Evolutionary conservation across 2,888 invertebrate species (phyloP).

Genomic region (Drosophila picticornis): DNA sequence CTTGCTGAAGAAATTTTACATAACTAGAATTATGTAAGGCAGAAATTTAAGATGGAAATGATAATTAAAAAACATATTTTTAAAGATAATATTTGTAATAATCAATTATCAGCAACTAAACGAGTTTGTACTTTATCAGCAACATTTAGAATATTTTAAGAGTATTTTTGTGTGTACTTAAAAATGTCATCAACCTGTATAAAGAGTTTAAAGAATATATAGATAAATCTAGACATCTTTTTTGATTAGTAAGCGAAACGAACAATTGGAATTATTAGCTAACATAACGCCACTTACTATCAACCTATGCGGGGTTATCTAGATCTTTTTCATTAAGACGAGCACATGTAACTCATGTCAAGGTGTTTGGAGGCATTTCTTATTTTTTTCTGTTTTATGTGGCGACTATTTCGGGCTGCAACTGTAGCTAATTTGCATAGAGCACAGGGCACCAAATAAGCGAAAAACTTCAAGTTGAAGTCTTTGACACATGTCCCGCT

Average conservation of each 20-base stretch:
- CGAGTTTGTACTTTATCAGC: not conserved
- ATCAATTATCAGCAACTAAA: not conserved
- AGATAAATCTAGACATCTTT: too few species aligned
- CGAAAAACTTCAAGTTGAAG: constrained; percentile 52
- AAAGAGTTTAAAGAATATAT: not conserved
- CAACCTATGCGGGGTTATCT: not conserved
- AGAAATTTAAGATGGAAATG: too few species aligned
- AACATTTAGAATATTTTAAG: not conserved
- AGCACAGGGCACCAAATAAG: constrained; percentile 23
- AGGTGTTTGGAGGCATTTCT: constrained; percentile 15
- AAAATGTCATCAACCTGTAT: too few species aligned
- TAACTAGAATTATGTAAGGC: not conserved
- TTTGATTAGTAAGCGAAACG: not conserved
- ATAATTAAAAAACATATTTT: too few species aligned
- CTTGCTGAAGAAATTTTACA: not conserved
- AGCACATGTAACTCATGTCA: constrained; percentile 40
- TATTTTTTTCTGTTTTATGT: constrained; percentile 16
- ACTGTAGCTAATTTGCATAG: constrained; percentile 68
- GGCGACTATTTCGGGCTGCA: constrained; percentile 59
- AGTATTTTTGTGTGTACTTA: not conserved
- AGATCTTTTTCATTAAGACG: not conserved
- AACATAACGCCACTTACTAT: not conserved
- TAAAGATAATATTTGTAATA: not conserved
- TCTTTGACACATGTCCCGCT: constrained; percentile 74
- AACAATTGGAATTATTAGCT: not conserved